Evolutionary conservation across 1,140 invertebrate species (phyloP), one percentile per base, ranked within the genome.

Genomic region (Calycopis cecrops): DNA sequence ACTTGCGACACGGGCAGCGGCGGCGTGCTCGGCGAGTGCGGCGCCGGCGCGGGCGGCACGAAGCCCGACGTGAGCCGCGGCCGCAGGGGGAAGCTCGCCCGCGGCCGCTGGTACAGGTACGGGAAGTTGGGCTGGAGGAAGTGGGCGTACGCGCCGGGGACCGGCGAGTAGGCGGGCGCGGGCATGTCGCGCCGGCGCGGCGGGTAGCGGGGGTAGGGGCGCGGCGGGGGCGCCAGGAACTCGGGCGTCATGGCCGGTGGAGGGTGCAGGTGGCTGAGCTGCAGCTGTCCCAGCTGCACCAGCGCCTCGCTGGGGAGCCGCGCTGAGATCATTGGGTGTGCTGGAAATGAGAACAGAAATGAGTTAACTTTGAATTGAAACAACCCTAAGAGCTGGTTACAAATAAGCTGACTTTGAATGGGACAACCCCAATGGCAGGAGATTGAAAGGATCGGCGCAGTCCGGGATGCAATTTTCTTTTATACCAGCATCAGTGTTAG

Each of bases 301-400:
- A 86, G 84, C 72, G 84, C 87, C 79, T 88, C 87, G 72, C 85
- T 79, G 73, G 85, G 84, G 65, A 85, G 80, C 63, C 84, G 85
- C 73, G 83, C 87, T 53, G 87, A 88, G 76, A 88, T 87, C 87
- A 88, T 88, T 83, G 78, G 83, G 76, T 61, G 78, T 55, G 73
- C 87, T 88, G 81, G 4, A 71, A 73, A 42, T 48, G 63, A 52
- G 11, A 11, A 40, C n/a, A 33, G 3, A 1, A 38, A 35, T 21
- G 11, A 37, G 37, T 9, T 11, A 51, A 4, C 12, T 10, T 18
- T 14, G 16, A 35, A n/a, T n/a, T n/a, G n/a, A n/a, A n/a, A n/a
- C n/a, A n/a, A n/a, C n/a, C n/a, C n/a, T n/a, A n/a, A n/a, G n/a
- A n/a, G n/a, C n/a, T n/a, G n/a, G n/a, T n/a, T n/a, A n/a, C n/a